Conservation (phyloP, 2,113 vertebrate genomes). For the Piaya cayana region DNA sequence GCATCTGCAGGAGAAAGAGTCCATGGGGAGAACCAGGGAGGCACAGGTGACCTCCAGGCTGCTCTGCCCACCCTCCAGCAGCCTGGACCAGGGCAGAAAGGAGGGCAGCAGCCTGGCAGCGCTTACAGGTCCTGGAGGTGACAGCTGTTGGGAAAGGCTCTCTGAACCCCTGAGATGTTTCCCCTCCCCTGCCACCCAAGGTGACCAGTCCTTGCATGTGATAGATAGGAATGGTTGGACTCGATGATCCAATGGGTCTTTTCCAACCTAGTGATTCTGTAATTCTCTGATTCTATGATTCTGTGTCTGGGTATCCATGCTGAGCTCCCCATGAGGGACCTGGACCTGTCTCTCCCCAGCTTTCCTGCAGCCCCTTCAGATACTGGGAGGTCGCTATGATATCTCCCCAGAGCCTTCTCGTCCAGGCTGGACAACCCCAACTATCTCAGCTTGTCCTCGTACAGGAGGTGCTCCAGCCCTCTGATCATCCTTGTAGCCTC, state of each 20-base stretch:
- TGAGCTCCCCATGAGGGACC: accelerated
- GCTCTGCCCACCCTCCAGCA: not conserved
- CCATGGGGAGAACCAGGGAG: not conserved
- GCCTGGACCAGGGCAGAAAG: not conserved
- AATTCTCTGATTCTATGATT: too few relatives aligned
- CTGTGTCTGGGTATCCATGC: accelerated
- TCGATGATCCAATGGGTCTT: too few relatives aligned
- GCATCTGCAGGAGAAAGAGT: not conserved
- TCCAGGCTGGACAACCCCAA: too few relatives aligned
- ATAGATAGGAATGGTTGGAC: too few relatives aligned
- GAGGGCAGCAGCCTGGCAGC: not conserved
- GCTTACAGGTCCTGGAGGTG: not conserved
- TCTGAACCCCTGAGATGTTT: not conserved
- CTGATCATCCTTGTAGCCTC: too few relatives aligned
- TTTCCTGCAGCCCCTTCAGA: too few relatives aligned
- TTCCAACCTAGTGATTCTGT: too few relatives aligned
- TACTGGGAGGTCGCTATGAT: too few relatives aligned
- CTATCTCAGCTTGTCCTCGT: too few relatives aligned
- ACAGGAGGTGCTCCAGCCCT: too few relatives aligned
- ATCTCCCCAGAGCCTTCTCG: too few relatives aligned
- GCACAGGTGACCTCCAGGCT: not conserved
- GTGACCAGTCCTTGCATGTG: not conserved
- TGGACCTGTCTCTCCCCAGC: accelerated
- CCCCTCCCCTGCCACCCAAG: not conserved
- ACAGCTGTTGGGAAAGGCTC: not conserved